Base-by-base conservation (phyloP, 2,888 invertebrate genomes). In the Eupithecia inturbata region DNA sequence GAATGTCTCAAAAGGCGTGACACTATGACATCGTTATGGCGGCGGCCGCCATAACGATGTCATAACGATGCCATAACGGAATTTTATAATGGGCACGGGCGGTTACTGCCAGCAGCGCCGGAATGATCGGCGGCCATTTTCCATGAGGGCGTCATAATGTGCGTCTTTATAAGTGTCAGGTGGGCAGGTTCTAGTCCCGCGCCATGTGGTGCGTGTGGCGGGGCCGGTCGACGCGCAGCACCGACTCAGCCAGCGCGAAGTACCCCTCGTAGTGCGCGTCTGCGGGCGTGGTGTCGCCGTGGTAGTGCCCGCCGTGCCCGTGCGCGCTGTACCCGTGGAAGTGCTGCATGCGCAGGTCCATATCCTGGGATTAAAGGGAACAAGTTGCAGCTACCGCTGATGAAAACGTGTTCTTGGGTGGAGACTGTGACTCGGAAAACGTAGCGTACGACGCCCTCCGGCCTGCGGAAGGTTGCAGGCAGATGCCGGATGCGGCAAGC, bases 301-400 rank as follows among this genome's bases (percentile, higher is more conserved):
- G 99, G 94, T 99, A 99, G 95, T 99, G 99, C 0, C 99, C 99
- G 80, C 97, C 98, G 94, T 97, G 96, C 74, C 97, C 97, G 88
- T 96, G 96, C 85, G 95, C 92, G 81, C 97, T 97, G 90, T 97
- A 98, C 87, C 98, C 98, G 92, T 99, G 99, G 90, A 99, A 99
- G 94, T 99, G 99, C 91, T 99, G 99, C 78, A 98, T 96, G 82
- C 99, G 96, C 78, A 99, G 95, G 93, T 99, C 98, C 87, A 98
- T 92, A 33, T 96, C 98, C 98, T 98, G 85, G 5, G n/a, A 45
- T 19, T 45, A 45, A 45, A 45, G 45, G 45, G 19, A 6, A 45
- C 19, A 9, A 45, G 45, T 45, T 45, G n/a, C 19, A 45, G 9
- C 41, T 41, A 16, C 16, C 41, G 41, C 41, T 41, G 16, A 41